phyloP scores from a whole-genome alignment of 2,797 vertebrate genomes.

The Sebastes ruberrimus region DNA sequence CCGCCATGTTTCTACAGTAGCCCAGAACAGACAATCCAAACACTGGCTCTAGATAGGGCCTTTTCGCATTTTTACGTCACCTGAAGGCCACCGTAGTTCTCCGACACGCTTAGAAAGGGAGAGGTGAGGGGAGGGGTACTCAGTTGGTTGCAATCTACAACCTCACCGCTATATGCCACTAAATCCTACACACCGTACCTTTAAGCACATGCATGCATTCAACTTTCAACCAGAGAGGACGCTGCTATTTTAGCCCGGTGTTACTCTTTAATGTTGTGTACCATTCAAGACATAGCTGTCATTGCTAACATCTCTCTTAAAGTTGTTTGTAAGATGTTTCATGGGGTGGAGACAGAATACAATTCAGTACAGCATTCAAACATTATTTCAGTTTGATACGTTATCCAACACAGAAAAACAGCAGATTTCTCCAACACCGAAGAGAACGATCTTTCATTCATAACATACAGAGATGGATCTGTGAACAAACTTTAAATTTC shows the following conservation, averaged over 20 bases:
- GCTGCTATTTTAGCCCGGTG: not conserved
- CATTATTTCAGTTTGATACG: conserved; percentile 36
- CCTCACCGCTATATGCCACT: no score
- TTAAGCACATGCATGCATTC: not conserved
- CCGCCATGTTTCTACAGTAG: no score
- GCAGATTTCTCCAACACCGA: conserved; percentile 6
- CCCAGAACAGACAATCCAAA: no score
- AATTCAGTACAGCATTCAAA: conserved; percentile 28
- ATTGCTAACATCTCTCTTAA: not conserved
- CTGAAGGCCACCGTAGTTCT: no score
- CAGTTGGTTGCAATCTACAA: no score
- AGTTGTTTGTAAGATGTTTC: not conserved
- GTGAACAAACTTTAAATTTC: not conserved
- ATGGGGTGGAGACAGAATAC: not conserved
- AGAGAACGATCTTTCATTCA: conserved; percentile 3
- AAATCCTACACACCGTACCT: no score
- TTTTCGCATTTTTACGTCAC: no score
- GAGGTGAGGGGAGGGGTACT: fast-evolving
- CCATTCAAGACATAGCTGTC: not conserved
- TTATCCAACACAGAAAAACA: conserved; percentile 44
- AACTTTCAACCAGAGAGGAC: not conserved
- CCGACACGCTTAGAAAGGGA: no score
- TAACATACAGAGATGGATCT: not conserved
- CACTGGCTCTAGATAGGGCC: no score
- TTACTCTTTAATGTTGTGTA: not conserved